Percentiles rank a stretch among this genome's conserved stretches.
phyloP scores from a whole-genome alignment of 2,113 vertebrate species.

The Lutjanus erythropterus region DNA sequence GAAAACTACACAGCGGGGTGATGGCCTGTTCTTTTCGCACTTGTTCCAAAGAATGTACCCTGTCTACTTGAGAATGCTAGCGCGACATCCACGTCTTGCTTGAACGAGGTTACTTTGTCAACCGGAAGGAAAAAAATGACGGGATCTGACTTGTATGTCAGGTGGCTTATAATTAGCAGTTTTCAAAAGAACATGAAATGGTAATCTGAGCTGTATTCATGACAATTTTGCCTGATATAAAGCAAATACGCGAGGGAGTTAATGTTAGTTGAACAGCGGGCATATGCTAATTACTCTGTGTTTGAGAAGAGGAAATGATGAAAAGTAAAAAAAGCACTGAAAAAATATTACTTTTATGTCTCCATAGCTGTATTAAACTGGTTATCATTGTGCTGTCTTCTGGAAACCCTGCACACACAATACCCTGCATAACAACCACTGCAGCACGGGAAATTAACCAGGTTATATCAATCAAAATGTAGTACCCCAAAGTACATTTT shows the following conservation, averaged over 20 bases:
- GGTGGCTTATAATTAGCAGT: conserved; percentile 48
- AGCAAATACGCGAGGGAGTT: conserved; percentile 23
- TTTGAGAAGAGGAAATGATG: conserved; percentile 25
- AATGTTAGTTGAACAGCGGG: neutral
- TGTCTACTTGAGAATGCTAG: conserved; percentile 60
- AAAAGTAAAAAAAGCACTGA: conserved; percentile 4
- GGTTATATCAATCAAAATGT: conserved; percentile 18
- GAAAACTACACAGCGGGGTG: conserved; percentile 71
- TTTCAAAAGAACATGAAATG: conserved; percentile 35
- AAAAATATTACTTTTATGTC: neutral
- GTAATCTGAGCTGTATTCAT: conserved; percentile 27
- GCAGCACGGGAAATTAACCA: conserved; percentile 1
- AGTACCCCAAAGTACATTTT: neutral
- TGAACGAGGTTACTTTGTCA: conserved; percentile 61
- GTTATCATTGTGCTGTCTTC: neutral
- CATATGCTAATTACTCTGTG: conserved; percentile 29
- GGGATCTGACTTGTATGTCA: conserved; percentile 39
- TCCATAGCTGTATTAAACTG: conserved; percentile 9
- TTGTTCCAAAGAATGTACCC: conserved; percentile 70
- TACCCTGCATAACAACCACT: conserved; percentile 3
- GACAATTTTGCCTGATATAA: conserved; percentile 10
- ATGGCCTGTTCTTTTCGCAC: conserved; percentile 73
- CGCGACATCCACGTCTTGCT: conserved; percentile 42
- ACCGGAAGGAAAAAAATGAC: conserved; percentile 34
- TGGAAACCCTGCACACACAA: neutral